Evolutionary conservation across 2,113 vertebrate species (phyloP).

Genomic region (Ictalurus furcatus): DNA sequence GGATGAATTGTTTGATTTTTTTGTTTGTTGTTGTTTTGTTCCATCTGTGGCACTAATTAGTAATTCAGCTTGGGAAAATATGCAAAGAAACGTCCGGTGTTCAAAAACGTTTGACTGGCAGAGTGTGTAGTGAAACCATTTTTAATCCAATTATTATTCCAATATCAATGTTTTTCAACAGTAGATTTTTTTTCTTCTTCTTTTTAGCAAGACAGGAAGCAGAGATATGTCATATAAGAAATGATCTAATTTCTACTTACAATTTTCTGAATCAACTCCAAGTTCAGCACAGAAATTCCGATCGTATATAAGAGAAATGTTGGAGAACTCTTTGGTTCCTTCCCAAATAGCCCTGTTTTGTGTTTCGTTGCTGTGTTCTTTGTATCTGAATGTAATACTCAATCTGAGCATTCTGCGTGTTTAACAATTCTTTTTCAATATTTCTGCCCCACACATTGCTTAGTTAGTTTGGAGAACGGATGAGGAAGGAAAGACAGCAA

Average conservation of each 20-base stretch:
- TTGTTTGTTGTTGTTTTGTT: no score
- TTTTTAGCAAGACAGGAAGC: neutral
- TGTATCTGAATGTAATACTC: neutral
- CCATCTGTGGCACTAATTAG: neutral
- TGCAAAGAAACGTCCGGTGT: neutral
- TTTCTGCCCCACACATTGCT: neutral
- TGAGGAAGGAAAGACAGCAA: conserved; percentile 52
- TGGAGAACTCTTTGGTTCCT: neutral
- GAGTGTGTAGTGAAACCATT: neutral
- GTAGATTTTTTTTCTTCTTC: neutral
- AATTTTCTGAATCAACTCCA: neutral
- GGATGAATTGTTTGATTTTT: neutral
- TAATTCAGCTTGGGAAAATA: neutral
- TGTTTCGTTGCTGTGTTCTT: neutral
- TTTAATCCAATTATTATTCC: neutral
- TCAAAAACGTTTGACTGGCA: neutral
- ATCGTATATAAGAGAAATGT: neutral
- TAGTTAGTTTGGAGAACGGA: conserved; percentile 11
- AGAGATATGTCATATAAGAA: neutral
- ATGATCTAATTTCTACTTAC: neutral
- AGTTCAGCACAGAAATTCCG: neutral
- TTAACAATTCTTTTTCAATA: neutral
- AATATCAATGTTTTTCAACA: neutral
- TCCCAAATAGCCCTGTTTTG: neutral
- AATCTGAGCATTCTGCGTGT: neutral